phyloP scores from a whole-genome alignment of 1,140 invertebrate genomes.

The Gonioctena quinquepunctata region DNA sequence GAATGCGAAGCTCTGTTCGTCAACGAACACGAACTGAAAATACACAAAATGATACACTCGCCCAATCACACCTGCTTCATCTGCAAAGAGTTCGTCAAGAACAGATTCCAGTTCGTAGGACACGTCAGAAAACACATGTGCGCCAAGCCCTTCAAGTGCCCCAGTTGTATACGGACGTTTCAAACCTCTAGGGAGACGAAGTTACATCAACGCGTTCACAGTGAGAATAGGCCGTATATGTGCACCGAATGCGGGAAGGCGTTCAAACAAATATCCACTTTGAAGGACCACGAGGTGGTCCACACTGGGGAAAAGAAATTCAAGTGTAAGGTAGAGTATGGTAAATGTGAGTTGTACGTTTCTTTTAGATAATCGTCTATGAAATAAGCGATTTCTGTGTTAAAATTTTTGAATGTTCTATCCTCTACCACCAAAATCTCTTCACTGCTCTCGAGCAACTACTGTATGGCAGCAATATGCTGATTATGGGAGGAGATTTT shows the following conservation, averaged over 20 bases:
- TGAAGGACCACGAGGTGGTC: constrained; percentile 26
- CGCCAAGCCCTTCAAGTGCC: constrained; percentile 23
- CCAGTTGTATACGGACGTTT: constrained; percentile 24
- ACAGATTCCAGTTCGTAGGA: constrained; percentile 20
- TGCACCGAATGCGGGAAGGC: constrained; percentile 41
- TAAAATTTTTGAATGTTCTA: too few relatives aligned
- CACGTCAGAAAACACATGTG: constrained; percentile 25
- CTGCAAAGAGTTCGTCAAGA: constrained; percentile 19
- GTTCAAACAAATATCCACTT: constrained; percentile 30
- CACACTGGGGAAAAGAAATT: constrained; percentile 26
- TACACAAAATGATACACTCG: constrained; percentile 21
- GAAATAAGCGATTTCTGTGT: too few relatives aligned
- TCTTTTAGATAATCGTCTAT: too few relatives aligned
- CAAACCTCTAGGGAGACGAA: constrained; percentile 36
- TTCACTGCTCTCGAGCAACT: background rate
- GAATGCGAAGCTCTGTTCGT: constrained; percentile 12
- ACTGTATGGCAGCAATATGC: background rate
- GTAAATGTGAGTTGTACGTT: background rate
- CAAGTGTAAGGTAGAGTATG: constrained; percentile 25
- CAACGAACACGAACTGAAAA: constrained; percentile 16
- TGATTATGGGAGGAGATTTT: background rate
- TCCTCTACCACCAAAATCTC: background rate
- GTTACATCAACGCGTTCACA: constrained; percentile 42
- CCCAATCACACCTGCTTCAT: constrained; percentile 21
- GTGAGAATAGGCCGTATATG: constrained; percentile 37